Evolutionary conservation across 2,888 invertebrate genomes (phyloP), one percentile per base, ranked within the genome.

Genomic region (Tachina grossa): DNA sequence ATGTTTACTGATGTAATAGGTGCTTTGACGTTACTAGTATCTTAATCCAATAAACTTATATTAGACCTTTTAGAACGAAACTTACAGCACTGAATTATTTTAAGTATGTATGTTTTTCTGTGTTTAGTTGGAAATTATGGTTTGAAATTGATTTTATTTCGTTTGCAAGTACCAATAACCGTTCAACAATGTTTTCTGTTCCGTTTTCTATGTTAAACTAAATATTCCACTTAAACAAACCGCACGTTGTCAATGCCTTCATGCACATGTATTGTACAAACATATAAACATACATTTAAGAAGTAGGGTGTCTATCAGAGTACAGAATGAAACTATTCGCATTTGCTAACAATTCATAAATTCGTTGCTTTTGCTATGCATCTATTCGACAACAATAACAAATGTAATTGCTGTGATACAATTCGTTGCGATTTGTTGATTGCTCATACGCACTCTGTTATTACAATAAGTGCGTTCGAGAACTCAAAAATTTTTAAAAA

Each of bases 171-270:
- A 51, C 10, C 39, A 11, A 47, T 45, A 69, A 53, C 83, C 71
- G 79, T 53, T 79, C 19, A 47, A 78, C 55, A 82, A 76, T 83
- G 79, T 75, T 76, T 66, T 79, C 66, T 22, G 55, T 83, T 85
- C 71, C 55, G 45, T 66, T 65, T 61, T 76, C 79, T 61, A 61
- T 66, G 57, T 75, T 71, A 85, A 85, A 85, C 85, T 85, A 79
- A 85, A 82, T 51, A 71, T 71, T 79, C 8, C 68, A 68, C 22
- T 68, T 53, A 53, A 68, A 66, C 47, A 41, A 49, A 78, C 22
- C 51, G 2, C 22, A 61, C 4, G 65, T 51, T 68, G 69, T 41
- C 41, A 31, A 41, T 53, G 22, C 2, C 11, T 39, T 39, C 51
- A 51, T 22, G 39, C 1, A 66, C 22, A 49, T 51, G 14, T 5